Base-by-base conservation (phyloP, 2,888 invertebrate genomes). In the Selenia dentaria region DNA sequence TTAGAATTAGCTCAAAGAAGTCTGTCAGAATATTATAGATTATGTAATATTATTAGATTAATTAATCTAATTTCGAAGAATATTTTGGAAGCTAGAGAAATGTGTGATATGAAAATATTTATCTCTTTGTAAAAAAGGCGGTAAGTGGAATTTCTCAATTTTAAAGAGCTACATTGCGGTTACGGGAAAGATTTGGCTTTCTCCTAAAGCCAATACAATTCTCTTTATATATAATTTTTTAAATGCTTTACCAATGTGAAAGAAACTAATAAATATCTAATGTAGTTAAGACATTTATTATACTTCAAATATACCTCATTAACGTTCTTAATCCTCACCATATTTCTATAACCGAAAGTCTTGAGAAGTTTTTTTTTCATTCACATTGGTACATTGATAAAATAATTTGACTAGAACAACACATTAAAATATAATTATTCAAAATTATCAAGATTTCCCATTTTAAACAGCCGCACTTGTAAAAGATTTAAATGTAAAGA, bases 351-450 rank as follows among this genome's bases (percentile, higher is more conserved):
- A 8, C 8, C 0, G 57, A 59, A 52, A 53, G 67, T 71, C 67
- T 72, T 18, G 4, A 0, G 4, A 10, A 10, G 10, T 18, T 64
- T 25, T 11, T n/a, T n/a, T 34, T 29, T 32, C 43, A 61, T 77
- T 82, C 83, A 80, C 78, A 80, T 75, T 74, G 72, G 75, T 70
- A 72, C 63, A 73, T 74, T 31, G 3, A 29, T 47, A 78, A 85
- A 85, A 81, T 82, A 83, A 85, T 86, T 89, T 83, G 89, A 89
- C 89, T 89, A 88, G 89, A 86, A 77, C 74, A 88, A 89, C 83
- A 77, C 74, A 81, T 63, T 57, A 57, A 56, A 64, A 72, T 73
- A 75, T 79, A 70, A 66, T 67, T 70, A 80, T 70, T 3, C n/a
- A 82, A 84, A 79, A 68, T 51, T 62, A 83, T 72, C 64, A 77